These are phyloP conservation scores for Drosophila guanche DNA, from an alignment of 1,140 invertebrate genomes.

Conservation along the genomic window DNA sequence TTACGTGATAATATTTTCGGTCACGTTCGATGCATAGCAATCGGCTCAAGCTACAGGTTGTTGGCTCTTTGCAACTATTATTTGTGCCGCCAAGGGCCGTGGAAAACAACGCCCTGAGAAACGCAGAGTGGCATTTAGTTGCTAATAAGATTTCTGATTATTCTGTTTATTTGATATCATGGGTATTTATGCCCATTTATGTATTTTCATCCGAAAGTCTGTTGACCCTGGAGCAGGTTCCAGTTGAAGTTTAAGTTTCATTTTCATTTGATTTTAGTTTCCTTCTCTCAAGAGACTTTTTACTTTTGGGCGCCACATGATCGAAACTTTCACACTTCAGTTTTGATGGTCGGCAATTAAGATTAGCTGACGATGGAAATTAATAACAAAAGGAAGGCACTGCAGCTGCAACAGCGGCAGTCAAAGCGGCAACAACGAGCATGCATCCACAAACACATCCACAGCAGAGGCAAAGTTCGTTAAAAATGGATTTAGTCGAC, in stretches of 20 bases:
- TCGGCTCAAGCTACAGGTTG: constrained; percentile 40
- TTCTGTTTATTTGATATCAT: no score
- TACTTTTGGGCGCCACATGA: constrained; percentile 2
- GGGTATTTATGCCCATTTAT: constrained; percentile 5
- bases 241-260: no score
- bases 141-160: background rate
- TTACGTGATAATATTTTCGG: constrained; percentile 75
- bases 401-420: constrained; percentile 3
- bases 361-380: constrained; percentile 46
- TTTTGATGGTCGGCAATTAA: constrained; percentile 29
- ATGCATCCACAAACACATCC: no score
- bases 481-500: constrained; percentile 65
- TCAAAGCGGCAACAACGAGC: background rate
- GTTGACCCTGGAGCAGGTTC: constrained; percentile 12
- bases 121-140: constrained; percentile 1
- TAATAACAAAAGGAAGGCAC: constrained; percentile 36
- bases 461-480: constrained; percentile 53
- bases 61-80: constrained; percentile 14
- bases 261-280: constrained; percentile 18
- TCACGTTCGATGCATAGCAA: constrained; percentile 65
- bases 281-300: background rate
- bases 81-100: constrained; percentile 14
- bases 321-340: constrained; percentile 60
- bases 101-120: constrained; percentile 35
- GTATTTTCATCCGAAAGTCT: constrained; percentile 8